Evolutionary conservation across 2,113 vertebrate species (phyloP), one percentile per base, ranked within the genome.

Genomic region (Gadus macrocephalus): DNA sequence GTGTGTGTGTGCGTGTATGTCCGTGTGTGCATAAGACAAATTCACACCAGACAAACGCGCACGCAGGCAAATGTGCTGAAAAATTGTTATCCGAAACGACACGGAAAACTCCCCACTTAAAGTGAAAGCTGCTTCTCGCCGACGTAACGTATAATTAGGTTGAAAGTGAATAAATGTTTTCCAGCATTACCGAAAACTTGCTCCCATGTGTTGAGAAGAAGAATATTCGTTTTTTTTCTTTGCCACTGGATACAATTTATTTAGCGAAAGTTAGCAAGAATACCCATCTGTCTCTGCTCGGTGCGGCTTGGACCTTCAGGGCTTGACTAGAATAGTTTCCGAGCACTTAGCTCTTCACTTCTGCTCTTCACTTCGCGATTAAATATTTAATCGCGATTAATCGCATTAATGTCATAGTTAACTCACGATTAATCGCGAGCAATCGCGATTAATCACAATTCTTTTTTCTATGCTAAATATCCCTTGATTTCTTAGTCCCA

Each of bases 191-290:
- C 71, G 72, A 78, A 81, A 72, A 66, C 65, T 75, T 72, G 70
- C 81, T 83, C 81, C 80, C 76, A 83, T 81, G 4, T 42, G 64
- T 64, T 68, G 28, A 75, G 71, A 77, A 66, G 67, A 64, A 35
- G 4, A 35, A 35, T 35, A 35, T 35, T 35, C 31, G 0, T 35
- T 35, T 35, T 35, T 35, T 22, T 2, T n/a, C 69, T 72, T 68
- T 73, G 72, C 61, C 75, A 82, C 80, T 84, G 85, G 70, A 83
- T 80, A 81, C 82, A 88, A 86, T 87, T 71, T 42, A 81, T 85
- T 88, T 88, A 85, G 75, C 77, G 76, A 74, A 78, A 73, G 80
- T 85, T 81, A 82, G 83, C 66, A 66, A 69, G 78, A 70, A 79
- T 81, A 69, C 73, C 78, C 80, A 78, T 83, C 74, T 80, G 80